phyloP scores from a whole-genome alignment of 2,888 invertebrate species.

The Hirudinaria manillensis region DNA sequence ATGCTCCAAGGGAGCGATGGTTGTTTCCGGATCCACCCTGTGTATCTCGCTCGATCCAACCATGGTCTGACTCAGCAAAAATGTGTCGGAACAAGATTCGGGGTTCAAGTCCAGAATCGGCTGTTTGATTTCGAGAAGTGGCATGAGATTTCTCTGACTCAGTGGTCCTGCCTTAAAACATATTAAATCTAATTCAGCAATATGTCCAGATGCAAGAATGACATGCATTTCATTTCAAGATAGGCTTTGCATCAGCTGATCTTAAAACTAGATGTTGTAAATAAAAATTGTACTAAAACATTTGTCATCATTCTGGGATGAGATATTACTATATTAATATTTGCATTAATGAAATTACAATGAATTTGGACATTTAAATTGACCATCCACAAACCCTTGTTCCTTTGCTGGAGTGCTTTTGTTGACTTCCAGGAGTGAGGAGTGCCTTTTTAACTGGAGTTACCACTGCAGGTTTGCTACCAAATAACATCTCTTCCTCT shows the following conservation, averaged over 20 bases:
- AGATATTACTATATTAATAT: background rate
- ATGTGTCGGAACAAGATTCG: constrained; percentile 7
- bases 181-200: background rate
- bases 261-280: background rate
- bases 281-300: background rate
- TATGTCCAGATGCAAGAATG: background rate
- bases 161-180: background rate
- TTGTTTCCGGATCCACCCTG: background rate
- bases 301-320: too few species aligned
- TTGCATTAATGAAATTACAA: too few species aligned
- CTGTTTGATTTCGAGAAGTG: background rate
- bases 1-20: constrained; percentile 15
- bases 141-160: background rate
- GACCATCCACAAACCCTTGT: background rate
- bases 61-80: constrained; percentile 11
- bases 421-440: background rate
- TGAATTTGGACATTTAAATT: background rate
- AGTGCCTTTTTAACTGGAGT: constrained; percentile 23
- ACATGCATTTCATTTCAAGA: background rate
- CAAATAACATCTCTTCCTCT: constrained; percentile 9
- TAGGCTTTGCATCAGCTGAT: background rate
- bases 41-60: constrained; percentile 22
- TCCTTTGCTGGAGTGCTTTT: background rate
- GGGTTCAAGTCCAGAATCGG: constrained; percentile 12
- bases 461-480: constrained; percentile 9